A percentile compares a stretch with the other conserved stretches of the same genome.
Evolutionary conservation across 2,888 invertebrate genomes (phyloP).

Genomic region (Epiblema foenella): DNA sequence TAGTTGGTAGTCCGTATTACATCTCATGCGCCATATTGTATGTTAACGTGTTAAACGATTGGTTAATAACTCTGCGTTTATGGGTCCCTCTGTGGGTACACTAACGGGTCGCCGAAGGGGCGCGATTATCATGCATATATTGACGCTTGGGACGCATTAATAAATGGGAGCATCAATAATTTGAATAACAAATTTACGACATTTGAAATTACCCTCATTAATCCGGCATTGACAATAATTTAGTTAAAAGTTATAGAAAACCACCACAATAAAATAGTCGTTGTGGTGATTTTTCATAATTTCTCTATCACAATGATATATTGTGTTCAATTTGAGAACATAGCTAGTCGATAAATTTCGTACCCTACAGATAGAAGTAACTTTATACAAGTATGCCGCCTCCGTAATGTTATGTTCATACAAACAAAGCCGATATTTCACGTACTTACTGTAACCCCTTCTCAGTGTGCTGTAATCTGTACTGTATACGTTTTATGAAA

Average conservation of each 20-base stretch:
- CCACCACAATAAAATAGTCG: too few species aligned
- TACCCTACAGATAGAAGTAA: too few species aligned
- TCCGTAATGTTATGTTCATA: constrained; percentile 1
- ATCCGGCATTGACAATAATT: too few species aligned
- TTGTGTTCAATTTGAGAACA: too few species aligned
- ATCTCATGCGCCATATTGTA: background rate
- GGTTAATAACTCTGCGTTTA: background rate
- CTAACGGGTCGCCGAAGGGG: background rate
- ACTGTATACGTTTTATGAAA: background rate
- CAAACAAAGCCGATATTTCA: background rate
- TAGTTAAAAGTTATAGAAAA: too few species aligned
- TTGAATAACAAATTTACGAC: background rate
- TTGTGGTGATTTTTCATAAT: too few species aligned
- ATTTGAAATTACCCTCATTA: too few species aligned
- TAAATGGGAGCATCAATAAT: background rate
- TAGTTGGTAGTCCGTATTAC: background rate
- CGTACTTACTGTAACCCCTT: background rate
- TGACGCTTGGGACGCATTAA: background rate
- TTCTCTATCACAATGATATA: too few species aligned
- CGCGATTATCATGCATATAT: background rate
- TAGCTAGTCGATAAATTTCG: too few species aligned
- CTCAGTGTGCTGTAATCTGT: background rate
- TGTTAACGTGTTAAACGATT: background rate
- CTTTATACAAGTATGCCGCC: background rate
- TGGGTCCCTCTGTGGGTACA: background rate